Evolutionary conservation across 2,797 vertebrate genomes (phyloP), one percentile per base, ranked within the genome.

Genomic region (Anas flavirostris): DNA sequence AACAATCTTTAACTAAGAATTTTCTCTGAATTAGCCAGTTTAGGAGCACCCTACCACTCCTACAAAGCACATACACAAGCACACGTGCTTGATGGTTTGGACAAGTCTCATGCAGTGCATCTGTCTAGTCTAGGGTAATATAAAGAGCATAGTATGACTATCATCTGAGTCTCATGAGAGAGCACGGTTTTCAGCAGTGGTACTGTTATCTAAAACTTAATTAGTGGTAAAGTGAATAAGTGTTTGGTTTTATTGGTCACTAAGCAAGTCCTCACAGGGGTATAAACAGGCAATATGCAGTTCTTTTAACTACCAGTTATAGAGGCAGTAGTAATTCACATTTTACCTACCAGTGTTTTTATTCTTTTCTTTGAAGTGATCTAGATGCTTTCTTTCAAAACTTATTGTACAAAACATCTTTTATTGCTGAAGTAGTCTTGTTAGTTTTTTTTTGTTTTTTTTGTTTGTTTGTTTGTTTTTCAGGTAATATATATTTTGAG

Each of bases 311-410:
- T 64, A 55, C 39, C 50, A 63, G 8, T 39, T 46, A 69, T 56
- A 33, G 67, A 91, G 52, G 12, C 10, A 55, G 14, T n/a, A 67
- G 9, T 46, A 44, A 63, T 75, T 80, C 52, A 21, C 58, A 41
- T 52, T 16, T 44, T 75, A 26, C 1, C 4, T 52, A 67, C 14
- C 44, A 59, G 2, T 9, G 19, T 25, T 84, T 89, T 88, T 67
- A 28, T 25, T 14, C 67, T 90, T 86, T 62, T 46, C 31, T 79
- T 80, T 92, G 41, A 91, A 33, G 73, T 2, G 33, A 55, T 85
- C 73, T 44, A 83, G 90, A 89, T 96, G 75, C 86, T 93, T 81
- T 75, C 64, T 81, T 91, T 67, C 22, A 59, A 66, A 60, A 22
- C 21, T 31, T 1, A 0, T 68, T 87, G 60, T 60, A 46, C 58